Evolutionary conservation across 2,888 invertebrate genomes (phyloP).

Genomic region (Tenthredo notha): DNA sequence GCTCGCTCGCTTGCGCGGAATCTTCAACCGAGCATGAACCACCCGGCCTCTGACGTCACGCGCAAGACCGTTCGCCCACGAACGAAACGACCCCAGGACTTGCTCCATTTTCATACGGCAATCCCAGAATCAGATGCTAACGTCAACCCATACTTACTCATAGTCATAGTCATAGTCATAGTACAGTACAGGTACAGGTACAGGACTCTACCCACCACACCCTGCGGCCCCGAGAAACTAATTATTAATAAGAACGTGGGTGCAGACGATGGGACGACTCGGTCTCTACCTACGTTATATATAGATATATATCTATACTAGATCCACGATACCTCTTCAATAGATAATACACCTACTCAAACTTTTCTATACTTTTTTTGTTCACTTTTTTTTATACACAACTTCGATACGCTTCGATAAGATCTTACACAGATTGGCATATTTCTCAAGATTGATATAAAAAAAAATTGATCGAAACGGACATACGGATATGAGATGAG

Average conservation of each 20-base stretch:
- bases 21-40: conserved; percentile 48
- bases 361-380: not conserved
- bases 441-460: not conserved
- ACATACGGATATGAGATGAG: not conserved
- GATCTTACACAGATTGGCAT: not conserved
- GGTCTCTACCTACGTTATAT: not conserved
- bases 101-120: conserved; percentile 40
- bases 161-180: too few species aligned
- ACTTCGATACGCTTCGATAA: not conserved
- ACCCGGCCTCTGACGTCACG: conserved; percentile 52
- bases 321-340: too few species aligned
- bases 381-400: not conserved
- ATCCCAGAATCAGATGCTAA: conserved; percentile 45
- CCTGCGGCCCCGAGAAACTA: not conserved
- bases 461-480: not conserved
- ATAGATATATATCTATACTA: not conserved
- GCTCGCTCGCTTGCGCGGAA: conserved; percentile 52
- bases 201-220: not conserved
- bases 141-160: not conserved
- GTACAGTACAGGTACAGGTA: not conserved
- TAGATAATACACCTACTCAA: not conserved
- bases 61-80: conserved; percentile 42
- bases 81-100: conserved; percentile 35
- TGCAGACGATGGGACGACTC: too few species aligned
- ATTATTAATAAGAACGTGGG: conserved; percentile 28